Evolutionary conservation across 1,140 invertebrate genomes (phyloP).

Genomic region (Lethrus apterus): DNA sequence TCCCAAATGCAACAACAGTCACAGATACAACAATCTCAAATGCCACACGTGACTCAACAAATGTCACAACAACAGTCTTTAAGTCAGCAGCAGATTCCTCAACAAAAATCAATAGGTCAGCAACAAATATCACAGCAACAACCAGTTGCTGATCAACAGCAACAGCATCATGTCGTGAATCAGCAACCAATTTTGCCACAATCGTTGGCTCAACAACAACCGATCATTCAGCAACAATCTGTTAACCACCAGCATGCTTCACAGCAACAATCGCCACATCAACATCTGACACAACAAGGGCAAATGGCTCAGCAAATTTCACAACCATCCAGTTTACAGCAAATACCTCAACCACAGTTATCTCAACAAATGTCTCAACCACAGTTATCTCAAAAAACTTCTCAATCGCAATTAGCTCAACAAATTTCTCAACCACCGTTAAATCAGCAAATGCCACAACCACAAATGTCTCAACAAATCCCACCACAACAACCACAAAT

Average conservation of each 20-base stretch:
- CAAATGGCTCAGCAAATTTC: background rate
- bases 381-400: background rate
- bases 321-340: background rate
- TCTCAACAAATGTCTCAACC: background rate
- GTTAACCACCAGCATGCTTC: too few species aligned
- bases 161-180: too few species aligned
- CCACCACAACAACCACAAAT: constrained; percentile 25
- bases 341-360: constrained; percentile 17
- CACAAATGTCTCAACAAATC: constrained; percentile 26
- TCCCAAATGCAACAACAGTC: constrained; percentile 2
- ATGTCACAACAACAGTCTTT: constrained; percentile 13
- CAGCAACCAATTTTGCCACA: constrained; percentile 7
- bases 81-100: constrained; percentile 13
- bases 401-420: background rate
- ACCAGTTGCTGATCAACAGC: too few species aligned
- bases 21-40: constrained; percentile 20
- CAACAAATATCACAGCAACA: constrained; percentile 19
- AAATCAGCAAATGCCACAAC: background rate
- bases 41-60: constrained; percentile 5
- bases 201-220: constrained; percentile 1
- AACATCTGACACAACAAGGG: constrained; percentile 20
- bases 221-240: constrained; percentile 35
- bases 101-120: constrained; percentile 24
- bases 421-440: background rate
- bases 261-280: constrained; percentile 5